A percentile compares a stretch with the other conserved stretches of the same genome.
Conservation (phyloP, 2,888 invertebrate genomes). For the Cheilosia soror region DNA sequence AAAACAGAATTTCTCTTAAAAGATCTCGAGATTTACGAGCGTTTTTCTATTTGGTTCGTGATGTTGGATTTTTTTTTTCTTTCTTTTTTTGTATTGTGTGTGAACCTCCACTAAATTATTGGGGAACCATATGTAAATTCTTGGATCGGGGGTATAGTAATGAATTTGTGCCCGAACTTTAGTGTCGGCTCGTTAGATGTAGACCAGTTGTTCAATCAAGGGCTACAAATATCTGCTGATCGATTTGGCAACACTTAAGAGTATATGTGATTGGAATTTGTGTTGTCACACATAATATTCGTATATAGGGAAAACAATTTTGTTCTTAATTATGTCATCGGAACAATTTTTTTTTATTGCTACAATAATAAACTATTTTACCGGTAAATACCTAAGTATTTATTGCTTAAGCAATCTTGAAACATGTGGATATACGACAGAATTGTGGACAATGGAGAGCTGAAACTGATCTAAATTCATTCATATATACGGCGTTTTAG, state of each 20-base stretch:
- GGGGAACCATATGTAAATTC: conserved; percentile 62
- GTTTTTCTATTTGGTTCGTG: conserved; percentile 49
- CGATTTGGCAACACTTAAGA: conserved; percentile 31
- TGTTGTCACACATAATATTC: neutral
- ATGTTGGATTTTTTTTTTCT: conserved; percentile 13
- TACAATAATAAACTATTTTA: too few species aligned
- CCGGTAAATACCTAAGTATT: too few species aligned
- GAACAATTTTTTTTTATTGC: too few species aligned
- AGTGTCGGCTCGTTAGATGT: conserved; percentile 39
- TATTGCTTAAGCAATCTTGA: too few species aligned
- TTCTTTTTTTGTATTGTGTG: conserved; percentile 18
- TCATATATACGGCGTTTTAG: too few species aligned
- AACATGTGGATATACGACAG: too few species aligned
- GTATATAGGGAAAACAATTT: too few species aligned
- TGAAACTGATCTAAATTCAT: too few species aligned
- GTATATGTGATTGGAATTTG: conserved; percentile 4
- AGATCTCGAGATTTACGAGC: conserved; percentile 70
- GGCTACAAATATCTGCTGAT: conserved; percentile 4
- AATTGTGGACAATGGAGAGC: too few species aligned
- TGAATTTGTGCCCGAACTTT: conserved; percentile 40
- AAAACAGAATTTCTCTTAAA: conserved; percentile 47
- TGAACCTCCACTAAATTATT: conserved; percentile 58
- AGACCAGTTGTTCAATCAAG: conserved; percentile 31
- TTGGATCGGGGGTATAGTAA: conserved; percentile 20
- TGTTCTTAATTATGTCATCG: too few species aligned